phyloP scores from a whole-genome alignment of 1,140 invertebrate genomes.

The Brachionus plicatilis region DNA sequence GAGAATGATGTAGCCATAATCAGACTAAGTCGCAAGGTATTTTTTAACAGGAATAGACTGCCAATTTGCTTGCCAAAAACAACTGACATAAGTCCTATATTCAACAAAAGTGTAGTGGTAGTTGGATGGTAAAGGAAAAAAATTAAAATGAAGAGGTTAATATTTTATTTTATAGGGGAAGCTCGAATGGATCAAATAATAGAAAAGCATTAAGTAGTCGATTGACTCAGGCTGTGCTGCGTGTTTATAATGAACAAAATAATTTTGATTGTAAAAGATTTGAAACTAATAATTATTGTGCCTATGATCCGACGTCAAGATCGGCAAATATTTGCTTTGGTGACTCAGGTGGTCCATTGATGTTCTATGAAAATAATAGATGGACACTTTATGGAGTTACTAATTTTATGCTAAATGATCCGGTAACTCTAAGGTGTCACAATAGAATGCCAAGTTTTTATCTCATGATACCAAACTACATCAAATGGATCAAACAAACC shows the following conservation, averaged over 20 bases:
- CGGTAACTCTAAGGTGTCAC: neutral
- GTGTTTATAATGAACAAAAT: neutral
- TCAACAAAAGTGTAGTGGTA: neutral
- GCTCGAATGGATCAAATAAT: neutral
- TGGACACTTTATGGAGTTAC: constrained; percentile 26
- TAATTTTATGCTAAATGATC: neutral
- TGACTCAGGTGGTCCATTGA: constrained; percentile 4
- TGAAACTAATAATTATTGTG: neutral
- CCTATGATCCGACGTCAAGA: neutral
- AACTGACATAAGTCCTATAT: neutral
- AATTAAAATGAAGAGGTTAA: neutral
- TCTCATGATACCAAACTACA: constrained; percentile 11
- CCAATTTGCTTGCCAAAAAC: constrained; percentile 16
- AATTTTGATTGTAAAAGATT: neutral
- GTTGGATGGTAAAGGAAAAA: neutral
- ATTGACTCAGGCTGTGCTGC: neutral
- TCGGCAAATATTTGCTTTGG: constrained; percentile 10
- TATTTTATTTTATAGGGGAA: neutral
- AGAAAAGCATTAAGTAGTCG: neutral
- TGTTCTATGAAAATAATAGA: constrained; percentile 14
- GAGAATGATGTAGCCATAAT: constrained; percentile 34
- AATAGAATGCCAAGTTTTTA: constrained; percentile 16
- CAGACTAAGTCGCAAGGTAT: neutral
- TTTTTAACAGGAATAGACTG: neutral
- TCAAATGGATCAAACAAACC: neutral